Conservation (phyloP, 2,113 vertebrate genomes). For the Microcebus tavaratra region DNA sequence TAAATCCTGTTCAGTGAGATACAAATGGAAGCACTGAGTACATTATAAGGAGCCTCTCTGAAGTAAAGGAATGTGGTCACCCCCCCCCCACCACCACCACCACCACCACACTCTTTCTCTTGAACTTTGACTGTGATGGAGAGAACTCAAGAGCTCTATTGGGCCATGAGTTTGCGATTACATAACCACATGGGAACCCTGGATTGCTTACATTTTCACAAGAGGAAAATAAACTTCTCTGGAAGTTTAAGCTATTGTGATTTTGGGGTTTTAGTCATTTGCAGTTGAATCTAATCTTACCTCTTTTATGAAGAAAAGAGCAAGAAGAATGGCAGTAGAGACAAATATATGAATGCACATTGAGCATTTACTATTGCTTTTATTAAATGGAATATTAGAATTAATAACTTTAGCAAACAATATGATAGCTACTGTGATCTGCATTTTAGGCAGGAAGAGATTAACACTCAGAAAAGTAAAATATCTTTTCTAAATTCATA, state of each 20-base stretch:
- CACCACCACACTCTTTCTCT: rapidly evolving
- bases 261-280: background rate
- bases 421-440: background rate
- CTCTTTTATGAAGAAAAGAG: background rate
- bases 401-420: background rate
- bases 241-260: background rate
- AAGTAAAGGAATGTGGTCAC: background rate
- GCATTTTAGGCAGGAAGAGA: background rate
- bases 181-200: background rate
- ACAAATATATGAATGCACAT: background rate
- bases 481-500: background rate
- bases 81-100: too few relatives aligned
- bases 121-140: background rate
- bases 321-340: background rate
- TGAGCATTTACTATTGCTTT: background rate
- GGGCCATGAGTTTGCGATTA: background rate
- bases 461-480: background rate
- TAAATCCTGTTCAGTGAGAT: background rate
- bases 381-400: background rate
- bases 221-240: background rate
- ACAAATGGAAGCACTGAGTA: background rate
- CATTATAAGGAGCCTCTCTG: background rate
- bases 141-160: background rate
- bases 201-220: background rate
- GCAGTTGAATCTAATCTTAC: background rate